Conservation (phyloP, 2,888 invertebrate species). For the Xestia xanthographa region DNA sequence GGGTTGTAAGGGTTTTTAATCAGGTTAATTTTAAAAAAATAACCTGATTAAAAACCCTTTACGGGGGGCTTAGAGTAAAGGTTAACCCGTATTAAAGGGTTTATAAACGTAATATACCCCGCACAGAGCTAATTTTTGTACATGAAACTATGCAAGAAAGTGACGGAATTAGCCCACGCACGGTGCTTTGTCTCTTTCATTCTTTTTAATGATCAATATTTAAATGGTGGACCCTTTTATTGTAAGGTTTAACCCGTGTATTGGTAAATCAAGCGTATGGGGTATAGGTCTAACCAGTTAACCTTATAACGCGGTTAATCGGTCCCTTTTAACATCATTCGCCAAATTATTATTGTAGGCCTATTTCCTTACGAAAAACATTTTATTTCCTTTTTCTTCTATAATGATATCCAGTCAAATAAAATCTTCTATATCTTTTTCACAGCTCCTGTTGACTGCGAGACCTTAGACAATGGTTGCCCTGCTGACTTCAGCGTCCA, state of each 20-base stretch:
- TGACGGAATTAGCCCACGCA: not conserved
- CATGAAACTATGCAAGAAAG: not conserved
- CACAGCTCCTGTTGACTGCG: slow-evolving; percentile 10
- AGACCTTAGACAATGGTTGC: slow-evolving; percentile 54
- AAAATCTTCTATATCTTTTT: not conserved
- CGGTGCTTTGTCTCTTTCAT: not conserved
- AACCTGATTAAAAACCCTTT: too few species aligned
- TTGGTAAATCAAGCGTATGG: not conserved
- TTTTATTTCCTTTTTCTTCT: not conserved
- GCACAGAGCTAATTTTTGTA: not conserved
- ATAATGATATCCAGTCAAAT: not conserved
- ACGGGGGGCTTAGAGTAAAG: too few species aligned
- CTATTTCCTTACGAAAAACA: not conserved
- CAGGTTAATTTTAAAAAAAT: too few species aligned
- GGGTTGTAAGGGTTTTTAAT: too few species aligned
- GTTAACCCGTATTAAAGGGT: not conserved
- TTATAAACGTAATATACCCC: not conserved
- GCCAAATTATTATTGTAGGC: not conserved
- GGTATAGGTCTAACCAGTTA: not conserved
- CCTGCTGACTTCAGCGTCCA: slow-evolving; percentile 46
- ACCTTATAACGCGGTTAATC: not conserved
- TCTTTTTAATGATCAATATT: not conserved
- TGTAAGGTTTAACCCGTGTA: not conserved
- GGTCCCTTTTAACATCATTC: not conserved
- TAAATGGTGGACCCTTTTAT: not conserved